Percentiles rank a stretch among this genome's conserved stretches.
These are phyloP conservation scores for Eristalis arbustorum DNA, from an alignment of 2,888 invertebrate genomes.

Conservation along the genomic window DNA sequence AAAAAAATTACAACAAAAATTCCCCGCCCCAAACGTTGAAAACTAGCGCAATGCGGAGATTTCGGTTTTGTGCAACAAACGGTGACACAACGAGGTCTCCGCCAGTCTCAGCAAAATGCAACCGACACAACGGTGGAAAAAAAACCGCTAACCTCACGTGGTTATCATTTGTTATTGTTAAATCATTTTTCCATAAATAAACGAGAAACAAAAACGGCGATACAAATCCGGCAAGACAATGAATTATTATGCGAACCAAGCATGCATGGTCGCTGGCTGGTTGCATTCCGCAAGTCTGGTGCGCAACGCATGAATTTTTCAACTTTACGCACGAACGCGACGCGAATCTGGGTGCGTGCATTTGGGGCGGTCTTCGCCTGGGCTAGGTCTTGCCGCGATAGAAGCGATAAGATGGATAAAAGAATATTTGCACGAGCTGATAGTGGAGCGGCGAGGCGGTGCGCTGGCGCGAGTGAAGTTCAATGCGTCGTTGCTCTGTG, in stretches of 20 bases:
- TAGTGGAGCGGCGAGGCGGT: background rate
- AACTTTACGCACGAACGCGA: conserved; percentile 11
- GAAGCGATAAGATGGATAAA: background rate
- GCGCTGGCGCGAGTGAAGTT: background rate
- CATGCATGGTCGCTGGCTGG: background rate
- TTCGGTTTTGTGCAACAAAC: background rate
- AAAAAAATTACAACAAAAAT: too few species aligned
- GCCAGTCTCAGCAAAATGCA: background rate
- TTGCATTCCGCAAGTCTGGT: background rate
- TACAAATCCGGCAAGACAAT: background rate
- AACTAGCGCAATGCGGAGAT: background rate
- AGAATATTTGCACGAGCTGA: background rate
- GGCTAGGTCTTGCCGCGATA: background rate
- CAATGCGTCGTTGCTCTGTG: background rate
- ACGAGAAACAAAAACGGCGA: background rate
- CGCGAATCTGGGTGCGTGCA: background rate
- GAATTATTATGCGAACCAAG: conserved; percentile 3
- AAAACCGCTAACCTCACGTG: conserved; percentile 9
- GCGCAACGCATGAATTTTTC: conserved; percentile 2
- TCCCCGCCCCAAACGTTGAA: background rate
- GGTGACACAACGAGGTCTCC: background rate
- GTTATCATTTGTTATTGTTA: conserved; percentile 11
- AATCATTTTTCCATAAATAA: background rate
- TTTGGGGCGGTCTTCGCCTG: background rate
- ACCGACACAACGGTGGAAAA: background rate